Conservation (phyloP, 2,888 invertebrate species). For the Helicoverpa assulta region DNA sequence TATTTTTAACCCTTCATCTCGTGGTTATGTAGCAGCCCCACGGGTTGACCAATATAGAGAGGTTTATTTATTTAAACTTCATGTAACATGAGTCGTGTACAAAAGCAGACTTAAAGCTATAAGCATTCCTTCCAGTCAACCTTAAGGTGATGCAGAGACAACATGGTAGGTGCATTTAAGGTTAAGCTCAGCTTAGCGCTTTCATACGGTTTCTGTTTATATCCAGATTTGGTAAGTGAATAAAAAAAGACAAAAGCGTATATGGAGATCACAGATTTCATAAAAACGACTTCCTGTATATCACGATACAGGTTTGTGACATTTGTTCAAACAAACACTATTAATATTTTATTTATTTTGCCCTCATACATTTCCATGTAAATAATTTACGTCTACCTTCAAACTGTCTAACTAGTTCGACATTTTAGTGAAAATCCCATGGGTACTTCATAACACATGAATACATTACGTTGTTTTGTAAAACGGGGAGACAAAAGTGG, state of each 20-base stretch:
- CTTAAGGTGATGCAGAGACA: no score
- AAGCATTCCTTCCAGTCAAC: no score
- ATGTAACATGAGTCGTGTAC: no score
- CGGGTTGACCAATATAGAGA: no score
- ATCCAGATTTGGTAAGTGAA: no score
- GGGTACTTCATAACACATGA: slow-evolving; percentile 18
- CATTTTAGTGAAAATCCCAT: slow-evolving; percentile 27
- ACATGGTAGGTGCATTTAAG: no score
- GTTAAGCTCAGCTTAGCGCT: no score
- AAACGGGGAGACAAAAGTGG: not conserved
- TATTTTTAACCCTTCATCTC: no score
- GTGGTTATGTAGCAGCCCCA: no score
- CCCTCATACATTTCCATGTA: not conserved
- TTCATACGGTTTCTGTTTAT: no score
- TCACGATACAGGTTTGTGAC: not conserved
- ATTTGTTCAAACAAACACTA: not conserved
- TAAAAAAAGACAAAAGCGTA: not conserved
- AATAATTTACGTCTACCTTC: slow-evolving; percentile 21
- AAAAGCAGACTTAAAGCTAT: no score
- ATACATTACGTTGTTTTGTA: slow-evolving; percentile 19
- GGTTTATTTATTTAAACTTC: no score
- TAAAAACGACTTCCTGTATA: not conserved
- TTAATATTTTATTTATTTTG: not conserved
- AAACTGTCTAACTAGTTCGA: slow-evolving; percentile 25
- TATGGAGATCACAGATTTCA: not conserved